A percentile compares a stretch with the other conserved stretches of the same genome.
phyloP scores from a whole-genome alignment of 2,888 invertebrate species.

The Mamestra brassicae region DNA sequence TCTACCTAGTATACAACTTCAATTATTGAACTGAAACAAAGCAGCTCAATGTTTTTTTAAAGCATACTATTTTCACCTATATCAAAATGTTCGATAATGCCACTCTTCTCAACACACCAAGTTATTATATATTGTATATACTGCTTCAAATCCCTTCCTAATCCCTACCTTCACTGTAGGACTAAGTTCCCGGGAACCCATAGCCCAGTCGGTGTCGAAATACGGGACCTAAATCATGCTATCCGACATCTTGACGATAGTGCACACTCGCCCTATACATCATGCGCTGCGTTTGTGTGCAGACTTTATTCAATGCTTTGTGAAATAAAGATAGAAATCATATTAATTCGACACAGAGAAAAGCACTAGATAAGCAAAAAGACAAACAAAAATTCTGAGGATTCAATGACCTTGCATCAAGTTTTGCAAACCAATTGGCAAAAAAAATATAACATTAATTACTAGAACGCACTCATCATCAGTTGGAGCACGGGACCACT shows the following conservation, averaged over 20 bases:
- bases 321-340: background rate
- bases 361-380: too few relatives aligned
- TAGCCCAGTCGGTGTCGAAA: slow-evolving; percentile 56
- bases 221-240: slow-evolving; percentile 55
- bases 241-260: slow-evolving; percentile 62
- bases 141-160: too few relatives aligned
- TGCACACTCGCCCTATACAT: slow-evolving; percentile 23
- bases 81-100: background rate
- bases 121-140: background rate
- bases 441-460: too few relatives aligned
- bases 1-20: too few relatives aligned
- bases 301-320: background rate
- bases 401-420: too few relatives aligned
- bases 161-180: background rate
- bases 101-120: background rate
- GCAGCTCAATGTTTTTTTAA: too few relatives aligned
- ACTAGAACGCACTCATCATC: too few relatives aligned
- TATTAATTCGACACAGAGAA: background rate
- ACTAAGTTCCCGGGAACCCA: slow-evolving; percentile 14
- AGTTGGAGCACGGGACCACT: too few relatives aligned
- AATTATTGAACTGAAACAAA: too few relatives aligned
- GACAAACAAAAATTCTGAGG: too few relatives aligned
- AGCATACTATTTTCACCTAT: background rate
- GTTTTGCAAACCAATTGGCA: too few relatives aligned
- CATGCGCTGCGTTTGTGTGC: slow-evolving; percentile 34